Conservation (phyloP, 2,113 vertebrate species). For the Ranitomeya variabilis region DNA sequence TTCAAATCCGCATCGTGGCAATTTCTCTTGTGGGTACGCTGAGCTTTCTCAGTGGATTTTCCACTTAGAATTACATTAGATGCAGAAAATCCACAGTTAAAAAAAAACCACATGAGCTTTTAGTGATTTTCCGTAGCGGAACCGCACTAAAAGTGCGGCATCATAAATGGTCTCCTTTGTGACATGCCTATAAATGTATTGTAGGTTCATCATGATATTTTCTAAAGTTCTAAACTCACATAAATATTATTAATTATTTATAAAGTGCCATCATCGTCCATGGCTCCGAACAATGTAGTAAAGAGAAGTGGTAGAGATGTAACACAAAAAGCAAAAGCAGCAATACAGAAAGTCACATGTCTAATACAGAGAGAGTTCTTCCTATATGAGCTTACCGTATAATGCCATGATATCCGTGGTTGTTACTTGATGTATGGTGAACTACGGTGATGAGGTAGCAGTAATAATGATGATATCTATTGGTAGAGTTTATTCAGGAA, state of each 20-base stretch:
- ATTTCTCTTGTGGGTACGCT: no score
- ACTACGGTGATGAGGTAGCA: not conserved
- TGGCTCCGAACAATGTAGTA: not conserved
- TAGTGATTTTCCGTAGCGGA: no score
- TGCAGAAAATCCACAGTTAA: no score
- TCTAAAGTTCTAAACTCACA: no score
- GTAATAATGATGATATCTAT: no score
- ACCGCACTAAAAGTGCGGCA: no score
- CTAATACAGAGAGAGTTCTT: no score
- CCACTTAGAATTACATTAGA: no score
- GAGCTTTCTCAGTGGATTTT: no score
- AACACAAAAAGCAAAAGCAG: not conserved
- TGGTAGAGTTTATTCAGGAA: not conserved
- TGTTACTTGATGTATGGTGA: not conserved
- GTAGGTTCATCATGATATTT: not conserved
- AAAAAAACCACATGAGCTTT: no score
- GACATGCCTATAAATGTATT: not conserved
- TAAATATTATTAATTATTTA: not conserved
- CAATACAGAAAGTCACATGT: not conserved
- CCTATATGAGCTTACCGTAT: not conserved
- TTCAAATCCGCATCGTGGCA: no score
- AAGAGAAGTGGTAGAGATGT: not conserved
- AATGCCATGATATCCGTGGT: not conserved
- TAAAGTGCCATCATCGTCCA: not conserved
- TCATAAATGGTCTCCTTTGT: not conserved